A percentile compares a stretch with the other conserved stretches of the same genome.
Evolutionary conservation across 2,888 invertebrate species (phyloP).

Genomic region (Melinaea menophilus): DNA sequence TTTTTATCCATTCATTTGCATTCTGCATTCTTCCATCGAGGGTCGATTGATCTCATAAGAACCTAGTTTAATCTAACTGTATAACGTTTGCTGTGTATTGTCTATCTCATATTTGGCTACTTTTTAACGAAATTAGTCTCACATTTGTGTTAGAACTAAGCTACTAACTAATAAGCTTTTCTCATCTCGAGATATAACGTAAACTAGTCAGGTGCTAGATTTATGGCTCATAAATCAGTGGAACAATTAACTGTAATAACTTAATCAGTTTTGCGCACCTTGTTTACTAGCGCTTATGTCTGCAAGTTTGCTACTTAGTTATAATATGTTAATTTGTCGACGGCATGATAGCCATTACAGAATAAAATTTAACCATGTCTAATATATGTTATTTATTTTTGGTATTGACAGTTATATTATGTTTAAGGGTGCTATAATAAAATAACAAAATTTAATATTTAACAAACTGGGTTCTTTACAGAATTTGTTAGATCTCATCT

Average conservation of each 20-base stretch:
- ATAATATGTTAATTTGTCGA: background rate
- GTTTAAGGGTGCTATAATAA: too few relatives aligned
- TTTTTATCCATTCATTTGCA: too few relatives aligned
- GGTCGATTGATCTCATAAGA: too few relatives aligned
- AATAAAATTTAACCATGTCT: background rate
- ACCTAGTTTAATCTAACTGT: too few relatives aligned
- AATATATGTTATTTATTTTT: background rate
- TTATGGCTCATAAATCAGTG: background rate
- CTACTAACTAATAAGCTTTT: background rate
- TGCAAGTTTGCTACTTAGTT: background rate
- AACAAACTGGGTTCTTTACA: too few relatives aligned
- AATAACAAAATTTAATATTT: too few relatives aligned
- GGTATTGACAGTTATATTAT: background rate
- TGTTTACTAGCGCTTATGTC: background rate
- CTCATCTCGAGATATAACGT: background rate
- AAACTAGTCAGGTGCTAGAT: background rate
- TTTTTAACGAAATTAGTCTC: too few relatives aligned
- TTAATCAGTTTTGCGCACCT: slow-evolving; percentile 3
- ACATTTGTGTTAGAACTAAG: too few relatives aligned
- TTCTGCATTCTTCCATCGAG: too few relatives aligned
- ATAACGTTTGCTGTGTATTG: too few relatives aligned
- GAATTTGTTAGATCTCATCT: too few relatives aligned
- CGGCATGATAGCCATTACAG: background rate
- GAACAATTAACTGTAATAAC: slow-evolving; percentile 2
- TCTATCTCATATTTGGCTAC: too few relatives aligned